Conservation (phyloP, 2,797 vertebrate genomes). For the Sciurus carolinensis region DNA sequence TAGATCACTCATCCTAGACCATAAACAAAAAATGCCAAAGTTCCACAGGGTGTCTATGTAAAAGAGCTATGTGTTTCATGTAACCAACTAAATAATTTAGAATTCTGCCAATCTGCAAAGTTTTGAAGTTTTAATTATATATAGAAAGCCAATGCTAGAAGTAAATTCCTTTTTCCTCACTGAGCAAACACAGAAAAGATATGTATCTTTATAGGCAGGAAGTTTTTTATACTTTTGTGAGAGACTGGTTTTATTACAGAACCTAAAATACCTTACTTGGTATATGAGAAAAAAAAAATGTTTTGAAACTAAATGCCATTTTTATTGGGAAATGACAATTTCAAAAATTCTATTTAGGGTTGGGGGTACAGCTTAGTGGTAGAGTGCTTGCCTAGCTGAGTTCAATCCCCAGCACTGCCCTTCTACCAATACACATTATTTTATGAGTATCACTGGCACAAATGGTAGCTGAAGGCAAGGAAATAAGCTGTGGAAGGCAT, state of each 20-base stretch:
- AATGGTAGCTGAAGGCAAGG: slow-evolving; percentile 54
- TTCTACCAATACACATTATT: not conserved
- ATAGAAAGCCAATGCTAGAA: slow-evolving; percentile 61
- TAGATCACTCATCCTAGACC: slow-evolving; percentile 40
- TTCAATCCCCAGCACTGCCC: not conserved
- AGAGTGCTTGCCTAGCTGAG: not conserved
- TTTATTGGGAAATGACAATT: slow-evolving; percentile 58
- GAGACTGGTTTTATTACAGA: slow-evolving; percentile 26
- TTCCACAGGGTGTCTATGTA: not conserved
- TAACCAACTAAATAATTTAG: slow-evolving; percentile 54
- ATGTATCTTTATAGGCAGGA: not conserved
- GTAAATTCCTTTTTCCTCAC: slow-evolving; percentile 36
- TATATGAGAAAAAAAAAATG: slow-evolving; percentile 56
- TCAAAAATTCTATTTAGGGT: slow-evolving; percentile 27
- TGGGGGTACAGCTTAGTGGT: not conserved
- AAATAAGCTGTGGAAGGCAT: slow-evolving; percentile 17
- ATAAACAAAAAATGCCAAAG: slow-evolving; percentile 51
- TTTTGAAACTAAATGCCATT: slow-evolving; percentile 58
- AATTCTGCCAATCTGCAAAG: slow-evolving; percentile 44
- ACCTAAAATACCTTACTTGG: slow-evolving; percentile 8
- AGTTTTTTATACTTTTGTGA: slow-evolving; percentile 67
- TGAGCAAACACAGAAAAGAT: slow-evolving; percentile 42
- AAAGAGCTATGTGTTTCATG: slow-evolving; percentile 54
- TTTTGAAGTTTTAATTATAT: slow-evolving; percentile 41
- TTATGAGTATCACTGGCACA: slow-evolving; percentile 11